These are phyloP conservation scores for Drosophila paranaensis DNA, from an alignment of 2,888 invertebrate genomes.

Conservation along the genomic window DNA sequence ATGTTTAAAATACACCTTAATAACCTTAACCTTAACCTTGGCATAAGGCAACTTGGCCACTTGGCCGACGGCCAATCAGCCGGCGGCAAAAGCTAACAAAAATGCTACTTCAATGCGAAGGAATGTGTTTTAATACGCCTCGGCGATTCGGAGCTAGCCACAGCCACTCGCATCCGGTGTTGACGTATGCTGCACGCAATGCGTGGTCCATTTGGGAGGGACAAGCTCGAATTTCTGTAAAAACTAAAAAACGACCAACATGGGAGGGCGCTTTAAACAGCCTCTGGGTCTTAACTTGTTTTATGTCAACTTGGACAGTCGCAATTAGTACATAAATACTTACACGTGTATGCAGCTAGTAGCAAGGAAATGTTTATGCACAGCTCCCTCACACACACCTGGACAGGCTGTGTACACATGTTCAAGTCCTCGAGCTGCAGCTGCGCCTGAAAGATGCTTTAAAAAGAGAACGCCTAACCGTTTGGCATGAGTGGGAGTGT, in stretches of 20 bases:
- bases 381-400: conserved; percentile 27
- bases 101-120: conserved; percentile 58
- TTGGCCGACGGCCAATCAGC: conserved; percentile 30
- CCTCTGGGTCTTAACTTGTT: conserved; percentile 70
- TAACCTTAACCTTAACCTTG: neutral
- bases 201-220: conserved; percentile 46
- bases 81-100: conserved; percentile 74
- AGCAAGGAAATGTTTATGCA: conserved; percentile 23
- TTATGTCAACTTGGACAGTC: conserved; percentile 72
- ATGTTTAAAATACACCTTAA: neutral
- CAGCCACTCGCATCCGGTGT: conserved; percentile 58
- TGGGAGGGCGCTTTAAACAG: conserved; percentile 61
- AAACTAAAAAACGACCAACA: conserved; percentile 48
- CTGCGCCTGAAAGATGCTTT: conserved; percentile 71
- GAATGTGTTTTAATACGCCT: conserved; percentile 26
- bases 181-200: conserved; percentile 46
- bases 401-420: conserved; percentile 8
- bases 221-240: conserved; percentile 21
- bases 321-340: conserved; percentile 67
- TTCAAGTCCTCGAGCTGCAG: conserved; percentile 66
- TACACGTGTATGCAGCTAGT: conserved; percentile 17
- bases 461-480: conserved; percentile 44
- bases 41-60: conserved; percentile 37
- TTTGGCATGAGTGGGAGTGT: neutral
- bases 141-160: conserved; percentile 19